Conservation (phyloP, 2,888 invertebrate species). For the Aphodius granarius region DNA sequence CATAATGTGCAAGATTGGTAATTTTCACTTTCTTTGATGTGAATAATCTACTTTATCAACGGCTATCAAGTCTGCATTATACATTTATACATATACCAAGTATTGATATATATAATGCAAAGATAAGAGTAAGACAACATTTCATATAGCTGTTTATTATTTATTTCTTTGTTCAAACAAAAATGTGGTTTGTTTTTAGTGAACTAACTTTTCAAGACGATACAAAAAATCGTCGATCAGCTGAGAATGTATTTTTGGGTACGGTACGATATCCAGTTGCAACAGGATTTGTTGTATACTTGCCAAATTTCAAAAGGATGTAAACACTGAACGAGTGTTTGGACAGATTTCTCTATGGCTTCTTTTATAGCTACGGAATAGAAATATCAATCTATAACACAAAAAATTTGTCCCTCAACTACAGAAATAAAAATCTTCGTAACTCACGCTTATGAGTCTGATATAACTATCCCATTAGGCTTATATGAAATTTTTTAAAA, state of each 20-base stretch:
- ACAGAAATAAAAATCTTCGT: too few relatives aligned
- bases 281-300: background rate
- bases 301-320: background rate
- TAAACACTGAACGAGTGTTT: background rate
- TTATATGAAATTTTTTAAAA: too few relatives aligned
- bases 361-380: background rate
- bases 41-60: too few relatives aligned
- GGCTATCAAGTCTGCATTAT: too few relatives aligned
- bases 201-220: background rate
- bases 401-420: too few relatives aligned
- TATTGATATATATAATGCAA: too few relatives aligned
- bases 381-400: background rate
- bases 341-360: too few relatives aligned
- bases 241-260: background rate
- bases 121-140: too few relatives aligned
- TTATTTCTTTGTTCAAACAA: background rate
- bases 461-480: too few relatives aligned
- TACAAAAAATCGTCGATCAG: background rate
- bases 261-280: background rate
- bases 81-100: too few relatives aligned
- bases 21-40: background rate
- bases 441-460: too few relatives aligned
- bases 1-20: background rate
- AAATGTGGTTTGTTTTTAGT: background rate
- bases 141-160: background rate